Conservation (phyloP, 2,113 vertebrate genomes). For the Engraulis encrasicolus region DNA sequence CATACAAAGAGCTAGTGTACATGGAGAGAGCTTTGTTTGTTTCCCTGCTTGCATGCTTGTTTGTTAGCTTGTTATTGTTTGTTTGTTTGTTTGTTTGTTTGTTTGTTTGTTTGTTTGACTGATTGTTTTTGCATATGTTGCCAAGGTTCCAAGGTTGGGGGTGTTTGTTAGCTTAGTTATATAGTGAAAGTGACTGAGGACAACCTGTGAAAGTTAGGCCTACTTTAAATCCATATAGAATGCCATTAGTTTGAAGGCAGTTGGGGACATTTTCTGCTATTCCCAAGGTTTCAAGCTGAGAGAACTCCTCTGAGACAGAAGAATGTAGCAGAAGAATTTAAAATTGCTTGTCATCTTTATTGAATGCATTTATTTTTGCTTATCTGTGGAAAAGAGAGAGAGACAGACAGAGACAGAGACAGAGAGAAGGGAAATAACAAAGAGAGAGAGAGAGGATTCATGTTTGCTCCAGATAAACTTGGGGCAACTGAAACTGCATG, state of each 20-base stretch:
- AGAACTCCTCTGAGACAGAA: slow-evolving; percentile 26
- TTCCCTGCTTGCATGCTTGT: too few relatives aligned
- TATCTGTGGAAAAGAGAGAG: slow-evolving; percentile 32
- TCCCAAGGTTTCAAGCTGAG: background rate
- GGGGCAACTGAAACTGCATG: too few relatives aligned
- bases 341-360: slow-evolving; percentile 51
- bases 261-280: background rate
- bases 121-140: too few relatives aligned
- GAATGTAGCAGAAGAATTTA: slow-evolving; percentile 40
- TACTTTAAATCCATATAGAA: background rate
- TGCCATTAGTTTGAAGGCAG: background rate
- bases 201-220: too few relatives aligned
- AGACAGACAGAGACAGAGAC: background rate
- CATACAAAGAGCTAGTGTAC: too few relatives aligned
- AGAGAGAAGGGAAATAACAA: slow-evolving; percentile 8
- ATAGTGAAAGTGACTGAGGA: background rate
- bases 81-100: too few relatives aligned
- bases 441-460: slow-evolving; percentile 21
- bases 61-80: too few relatives aligned
- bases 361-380: slow-evolving; percentile 54
- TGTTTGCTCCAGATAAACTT: too few relatives aligned
- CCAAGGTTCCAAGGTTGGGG: too few relatives aligned
- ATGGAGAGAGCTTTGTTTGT: too few relatives aligned
- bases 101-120: too few relatives aligned
- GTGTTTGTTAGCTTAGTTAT: background rate